These are phyloP conservation scores for Jaculus jaculus DNA, from an alignment of 2,113 vertebrate species.

Conservation along the genomic window DNA sequence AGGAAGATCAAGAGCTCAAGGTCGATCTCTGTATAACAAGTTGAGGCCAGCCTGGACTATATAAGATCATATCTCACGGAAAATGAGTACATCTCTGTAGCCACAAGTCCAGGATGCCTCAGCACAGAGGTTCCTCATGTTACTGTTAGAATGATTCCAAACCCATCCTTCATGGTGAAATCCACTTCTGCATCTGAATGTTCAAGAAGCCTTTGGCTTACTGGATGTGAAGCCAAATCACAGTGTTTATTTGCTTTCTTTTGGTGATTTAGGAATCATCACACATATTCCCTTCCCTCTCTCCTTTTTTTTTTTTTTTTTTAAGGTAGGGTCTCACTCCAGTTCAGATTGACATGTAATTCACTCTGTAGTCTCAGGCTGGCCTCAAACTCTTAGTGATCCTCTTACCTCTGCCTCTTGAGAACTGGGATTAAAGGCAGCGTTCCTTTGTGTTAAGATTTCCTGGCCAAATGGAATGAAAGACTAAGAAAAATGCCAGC, in stretches of 20 bases:
- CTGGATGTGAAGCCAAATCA: background rate
- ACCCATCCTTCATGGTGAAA: background rate
- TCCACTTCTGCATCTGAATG: background rate
- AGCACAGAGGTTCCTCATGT: background rate
- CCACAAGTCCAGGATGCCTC: background rate
- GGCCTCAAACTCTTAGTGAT: too few relatives aligned
- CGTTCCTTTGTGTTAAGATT: conserved; percentile 21
- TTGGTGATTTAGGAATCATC: background rate
- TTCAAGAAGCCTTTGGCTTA: background rate
- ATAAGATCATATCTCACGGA: background rate
- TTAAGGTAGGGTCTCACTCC: too few relatives aligned
- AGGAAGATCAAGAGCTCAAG: background rate
- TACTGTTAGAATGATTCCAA: background rate
- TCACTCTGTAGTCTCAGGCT: too few relatives aligned
- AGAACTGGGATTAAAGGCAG: background rate
- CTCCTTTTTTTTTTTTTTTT: background rate
- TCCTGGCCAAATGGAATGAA: background rate
- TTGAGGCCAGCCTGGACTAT: background rate
- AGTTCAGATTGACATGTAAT: too few relatives aligned
- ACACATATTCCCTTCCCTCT: background rate
- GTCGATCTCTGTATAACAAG: background rate
- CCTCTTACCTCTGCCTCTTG: too few relatives aligned
- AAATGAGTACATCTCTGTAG: background rate
- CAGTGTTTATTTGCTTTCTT: background rate
- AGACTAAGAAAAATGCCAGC: background rate